Base-by-base conservation (phyloP, 2,888 invertebrate species). In the Sminthurinus aureus region DNA sequence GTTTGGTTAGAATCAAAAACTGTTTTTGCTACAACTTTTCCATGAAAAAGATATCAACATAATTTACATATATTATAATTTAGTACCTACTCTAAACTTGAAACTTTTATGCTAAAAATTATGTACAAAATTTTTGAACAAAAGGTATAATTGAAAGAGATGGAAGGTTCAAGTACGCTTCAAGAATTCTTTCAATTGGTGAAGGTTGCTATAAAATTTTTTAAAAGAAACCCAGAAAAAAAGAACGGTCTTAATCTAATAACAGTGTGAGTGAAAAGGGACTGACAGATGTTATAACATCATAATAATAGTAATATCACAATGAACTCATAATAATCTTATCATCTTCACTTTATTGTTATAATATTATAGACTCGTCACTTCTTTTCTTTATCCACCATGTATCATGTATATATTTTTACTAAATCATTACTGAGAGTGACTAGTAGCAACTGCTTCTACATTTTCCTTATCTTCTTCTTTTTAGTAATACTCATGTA, bases 361-460 rank as follows among this genome's bases (percentile, higher is more conserved):
- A 84, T 84, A 38, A 38, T 84, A 84, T 84, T 4, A 38, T 84
- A 77, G 73, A 75, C 76, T 84, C 84, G 80, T 81, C 84, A 84
- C 76, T 83, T 83, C 78, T 83, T 83, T 83, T 83, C 78, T 83
- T 83, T 83, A 74, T 83, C 74, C 79, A 79, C 71, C 83, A 71
- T 83, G 74, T 77, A n/a, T n/a, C n/a, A n/a, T n/a, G n/a, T n/a
- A n/a, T n/a, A n/a, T n/a, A 84, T 84, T 81, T 84, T 80, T 6
- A 58, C 80, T 76, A 84, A 84, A 81, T 84, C 84, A 84, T 84
- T 84, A 84, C 84, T 22, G 67, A 82, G 76, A 85, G 90, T 76
- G 51, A 76, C 51, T 15, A 38, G 38, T 38, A 38, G 38, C 38
- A 38, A 38, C 38, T 38, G 38, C 6, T 38, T 38, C 38, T 6